Evolutionary conservation across 2,888 invertebrate genomes (phyloP).

Genomic region (Noctua janthina): DNA sequence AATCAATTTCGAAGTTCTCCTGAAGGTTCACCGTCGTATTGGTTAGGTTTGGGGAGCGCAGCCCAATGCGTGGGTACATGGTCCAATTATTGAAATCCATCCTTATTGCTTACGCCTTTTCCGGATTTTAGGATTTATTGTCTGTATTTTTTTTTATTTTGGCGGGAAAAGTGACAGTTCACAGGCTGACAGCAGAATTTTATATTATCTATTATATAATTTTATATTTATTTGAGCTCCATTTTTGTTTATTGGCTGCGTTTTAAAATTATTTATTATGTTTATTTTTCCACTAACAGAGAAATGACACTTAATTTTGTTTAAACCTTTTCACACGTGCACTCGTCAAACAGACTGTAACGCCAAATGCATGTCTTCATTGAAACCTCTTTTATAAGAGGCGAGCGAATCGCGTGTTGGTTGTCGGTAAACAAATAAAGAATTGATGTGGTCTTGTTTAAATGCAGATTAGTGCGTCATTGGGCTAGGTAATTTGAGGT

Average conservation of each 20-base stretch:
- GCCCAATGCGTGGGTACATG: constrained; percentile 71
- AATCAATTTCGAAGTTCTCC: constrained; percentile 92
- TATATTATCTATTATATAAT: not conserved
- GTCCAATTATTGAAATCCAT: constrained; percentile 83
- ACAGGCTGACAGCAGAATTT: not conserved
- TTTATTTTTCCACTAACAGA: constrained; percentile 9
- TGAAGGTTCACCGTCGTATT: constrained; percentile 88
- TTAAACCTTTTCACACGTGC: constrained; percentile 5
- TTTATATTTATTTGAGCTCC: not conserved
- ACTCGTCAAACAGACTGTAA: constrained; percentile 29
- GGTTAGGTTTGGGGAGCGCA: constrained; percentile 82
- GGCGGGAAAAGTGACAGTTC: constrained; percentile 33
- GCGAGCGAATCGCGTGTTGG: constrained; percentile 58
- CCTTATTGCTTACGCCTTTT: constrained; percentile 44
- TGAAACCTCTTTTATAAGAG: constrained; percentile 57
- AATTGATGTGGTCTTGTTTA: constrained; percentile 58
- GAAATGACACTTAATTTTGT: constrained; percentile 5
- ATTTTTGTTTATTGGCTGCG: constrained; percentile 21
- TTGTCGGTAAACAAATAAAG: constrained; percentile 60
- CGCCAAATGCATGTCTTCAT: constrained; percentile 44
- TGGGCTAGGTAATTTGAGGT: constrained; percentile 28
- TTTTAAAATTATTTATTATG: constrained; percentile 4
- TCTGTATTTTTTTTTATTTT: constrained; percentile 42
- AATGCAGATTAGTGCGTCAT: constrained; percentile 41
- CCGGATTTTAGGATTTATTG: constrained; percentile 1